Base-by-base conservation (phyloP, 2,888 invertebrate species). In the Thereva unica region DNA sequence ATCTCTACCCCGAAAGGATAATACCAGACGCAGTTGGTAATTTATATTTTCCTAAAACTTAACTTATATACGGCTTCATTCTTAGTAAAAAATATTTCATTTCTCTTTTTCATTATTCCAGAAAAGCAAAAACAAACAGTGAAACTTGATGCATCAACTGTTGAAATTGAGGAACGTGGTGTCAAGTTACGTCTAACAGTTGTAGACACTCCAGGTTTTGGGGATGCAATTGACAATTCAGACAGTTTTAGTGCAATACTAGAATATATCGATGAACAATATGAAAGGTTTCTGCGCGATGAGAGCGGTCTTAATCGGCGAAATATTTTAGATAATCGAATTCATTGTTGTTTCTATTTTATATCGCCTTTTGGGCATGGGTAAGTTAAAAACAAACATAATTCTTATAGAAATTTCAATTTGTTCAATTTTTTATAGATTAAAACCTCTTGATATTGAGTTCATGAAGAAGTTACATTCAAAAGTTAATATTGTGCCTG, bases 281-380 rank as follows among this genome's bases (percentile, higher is more conserved):
- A 96, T 82, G 95, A 95, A 82, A 85, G 94, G 71, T 95, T 92
- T 80, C 82, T 95, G 61, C 87, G 92, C 47, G 95, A 95, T 76
- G 97, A 97, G 82, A 95, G 95, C 77, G 97, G 97, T 1, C 85
- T 97, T 52, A 97, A 98, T 82, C 87, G 97, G 54, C 89, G 96
- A 71, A 96, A 97, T 80, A 97, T 98, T 74, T 90, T 96, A 67
- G 97, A 98, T 81, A 97, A 96, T 82, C 87, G 97, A 77, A 95
- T 98, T 74, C 97, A 98, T 78, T 97, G 97, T 82, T 97, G 93
- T 82, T 95, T 97, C 79, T 97, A 97, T 82, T 97, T 97, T 81
- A 94, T 97, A 78, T 96, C 96, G 66, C 97, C 97, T 0, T 95
- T 94, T 81, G 97, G 97, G 54, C 96, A 97, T 83, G 96, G 96